Evolutionary conservation across 2,888 invertebrate species (phyloP).

Genomic region (Theretra japonica): DNA sequence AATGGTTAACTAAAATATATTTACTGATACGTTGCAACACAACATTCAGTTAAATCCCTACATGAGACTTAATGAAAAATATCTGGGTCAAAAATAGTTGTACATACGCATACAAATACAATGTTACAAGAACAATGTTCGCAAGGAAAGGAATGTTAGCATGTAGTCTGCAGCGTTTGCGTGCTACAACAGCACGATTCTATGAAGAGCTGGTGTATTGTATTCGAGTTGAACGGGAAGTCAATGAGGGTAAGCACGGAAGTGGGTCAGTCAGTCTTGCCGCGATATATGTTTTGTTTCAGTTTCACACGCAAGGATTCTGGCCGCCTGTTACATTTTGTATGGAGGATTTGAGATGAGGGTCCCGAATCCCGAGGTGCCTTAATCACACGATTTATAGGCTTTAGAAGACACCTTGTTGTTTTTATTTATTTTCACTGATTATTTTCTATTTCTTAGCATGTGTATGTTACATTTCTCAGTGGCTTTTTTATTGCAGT

Average conservation of each 20-base stretch:
- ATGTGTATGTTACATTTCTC: not conserved
- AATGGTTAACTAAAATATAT: too few relatives aligned
- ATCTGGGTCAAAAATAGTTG: not conserved
- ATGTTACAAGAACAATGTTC: not conserved
- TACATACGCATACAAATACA: not conserved
- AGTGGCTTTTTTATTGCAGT: too few relatives aligned
- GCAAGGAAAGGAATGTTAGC: not conserved
- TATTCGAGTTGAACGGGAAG: conserved; percentile 38
- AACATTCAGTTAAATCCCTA: too few relatives aligned
- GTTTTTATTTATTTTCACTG: not conserved
- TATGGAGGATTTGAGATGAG: conserved; percentile 11
- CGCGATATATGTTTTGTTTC: conserved; percentile 26
- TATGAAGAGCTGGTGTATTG: conserved; percentile 32
- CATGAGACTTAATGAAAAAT: too few relatives aligned
- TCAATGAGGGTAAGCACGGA: conserved; percentile 44
- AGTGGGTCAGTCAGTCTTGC: conserved; percentile 39
- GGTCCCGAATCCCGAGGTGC: conserved; percentile 13
- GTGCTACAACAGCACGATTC: not conserved
- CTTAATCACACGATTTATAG: conserved; percentile 19
- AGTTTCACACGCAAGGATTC: conserved; percentile 9
- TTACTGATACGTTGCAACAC: too few relatives aligned
- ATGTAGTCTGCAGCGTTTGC: not conserved
- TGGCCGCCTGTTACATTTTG: conserved; percentile 6
- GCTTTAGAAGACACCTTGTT: not conserved
- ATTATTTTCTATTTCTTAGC: not conserved